Evolutionary conservation across 53 echinoderm and acorn worm genomes (phyloP).

Genomic region (Astropecten irregularis): DNA sequence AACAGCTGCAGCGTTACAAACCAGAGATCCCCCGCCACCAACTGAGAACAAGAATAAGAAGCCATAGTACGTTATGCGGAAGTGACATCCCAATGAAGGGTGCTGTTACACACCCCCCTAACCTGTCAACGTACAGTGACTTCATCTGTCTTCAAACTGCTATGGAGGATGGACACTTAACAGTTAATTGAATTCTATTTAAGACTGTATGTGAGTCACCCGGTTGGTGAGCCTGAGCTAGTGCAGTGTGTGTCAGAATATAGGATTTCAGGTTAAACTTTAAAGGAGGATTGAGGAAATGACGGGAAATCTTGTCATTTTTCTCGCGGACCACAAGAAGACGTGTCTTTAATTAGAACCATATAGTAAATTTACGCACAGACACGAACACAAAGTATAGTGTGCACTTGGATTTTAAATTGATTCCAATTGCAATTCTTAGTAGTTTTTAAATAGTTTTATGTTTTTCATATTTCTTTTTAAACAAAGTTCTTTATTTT

Average conservation of each 20-base stretch:
- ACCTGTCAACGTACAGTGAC: too few relatives aligned
- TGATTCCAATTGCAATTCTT: too few relatives aligned
- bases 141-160: background rate
- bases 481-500: too few relatives aligned
- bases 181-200: constrained; percentile 46
- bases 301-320: constrained; percentile 4
- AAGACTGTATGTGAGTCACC: constrained; percentile 43
- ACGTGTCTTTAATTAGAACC: background rate
- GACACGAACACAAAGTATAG: too few relatives aligned
- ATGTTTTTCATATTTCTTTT: too few relatives aligned
- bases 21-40: too few relatives aligned
- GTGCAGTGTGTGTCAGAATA: background rate
- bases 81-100: constrained; percentile 34
- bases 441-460: too few relatives aligned
- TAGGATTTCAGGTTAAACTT: background rate
- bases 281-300: constrained; percentile 8
- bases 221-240: background rate
- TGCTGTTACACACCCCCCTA: constrained; percentile 6
- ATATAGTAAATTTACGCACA: too few relatives aligned
- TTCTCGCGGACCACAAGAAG: background rate
- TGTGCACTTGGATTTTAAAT: too few relatives aligned
- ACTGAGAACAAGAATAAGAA: too few relatives aligned
- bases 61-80: too few relatives aligned
- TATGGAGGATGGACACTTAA: background rate
- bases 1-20: too few relatives aligned